A percentile compares a stretch with the other conserved stretches of the same genome.
Conservation (phyloP, 2,888 invertebrate genomes). For the Abscondita cerata region DNA sequence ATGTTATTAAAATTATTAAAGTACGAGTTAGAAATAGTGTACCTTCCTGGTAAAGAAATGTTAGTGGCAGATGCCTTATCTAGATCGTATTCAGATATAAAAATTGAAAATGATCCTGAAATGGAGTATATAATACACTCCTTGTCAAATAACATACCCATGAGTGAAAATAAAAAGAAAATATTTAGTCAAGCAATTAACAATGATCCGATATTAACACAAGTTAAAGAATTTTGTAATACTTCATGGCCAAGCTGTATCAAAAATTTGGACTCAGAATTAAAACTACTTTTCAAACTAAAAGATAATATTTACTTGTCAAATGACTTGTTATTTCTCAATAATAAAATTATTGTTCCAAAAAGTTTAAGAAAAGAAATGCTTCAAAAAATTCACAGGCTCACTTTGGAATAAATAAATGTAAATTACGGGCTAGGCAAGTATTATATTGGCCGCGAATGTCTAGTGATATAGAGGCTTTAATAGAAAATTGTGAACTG, state of each 20-base stretch:
- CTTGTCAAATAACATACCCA: too few relatives aligned
- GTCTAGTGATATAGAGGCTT: neutral
- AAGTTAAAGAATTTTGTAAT: slow-evolving; percentile 16
- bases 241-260: slow-evolving; percentile 4
- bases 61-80: too few relatives aligned
- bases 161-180: too few relatives aligned
- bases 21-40: too few relatives aligned
- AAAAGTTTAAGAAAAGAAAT: neutral
- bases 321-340: slow-evolving; percentile 19
- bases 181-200: too few relatives aligned
- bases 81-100: too few relatives aligned
- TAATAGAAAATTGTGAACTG: too few relatives aligned
- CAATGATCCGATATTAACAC: too few relatives aligned
- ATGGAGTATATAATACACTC: neutral
- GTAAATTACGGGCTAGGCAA: slow-evolving; percentile 37
- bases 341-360: slow-evolving; percentile 20
- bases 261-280: neutral
- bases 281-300: neutral
- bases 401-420: slow-evolving; percentile 20
- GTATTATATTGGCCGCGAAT: slow-evolving; percentile 1
- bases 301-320: neutral
- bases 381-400: slow-evolving; percentile 9
- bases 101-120: too few relatives aligned
- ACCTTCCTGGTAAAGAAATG: too few relatives aligned
- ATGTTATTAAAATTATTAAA: too few relatives aligned